Conservation (phyloP, 1,140 invertebrate species). For the Sycobia sp. region DNA sequence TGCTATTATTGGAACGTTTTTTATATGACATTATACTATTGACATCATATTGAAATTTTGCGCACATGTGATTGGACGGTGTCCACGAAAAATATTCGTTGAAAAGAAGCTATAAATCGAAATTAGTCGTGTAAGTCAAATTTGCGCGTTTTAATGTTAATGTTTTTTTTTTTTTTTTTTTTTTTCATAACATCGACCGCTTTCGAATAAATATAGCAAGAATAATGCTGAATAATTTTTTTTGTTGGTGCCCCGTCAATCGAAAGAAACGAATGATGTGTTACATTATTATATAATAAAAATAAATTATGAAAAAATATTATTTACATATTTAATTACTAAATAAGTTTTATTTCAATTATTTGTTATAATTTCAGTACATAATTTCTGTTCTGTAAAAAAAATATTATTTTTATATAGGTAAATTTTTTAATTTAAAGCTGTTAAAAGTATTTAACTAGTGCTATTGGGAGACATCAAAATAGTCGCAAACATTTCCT, state of each 20-base stretch:
- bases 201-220: conserved; percentile 13
- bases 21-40: conserved; percentile 21
- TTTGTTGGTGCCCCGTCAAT: conserved; percentile 23
- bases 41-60: conserved; percentile 25
- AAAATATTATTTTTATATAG: no score
- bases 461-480: no score
- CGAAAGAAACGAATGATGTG: conserved; percentile 30
- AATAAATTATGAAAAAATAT: conserved; percentile 34
- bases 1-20: conserved; percentile 6
- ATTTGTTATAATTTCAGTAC: no score
- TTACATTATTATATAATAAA: conserved; percentile 35
- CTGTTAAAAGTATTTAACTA: no score
- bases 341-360: no score
- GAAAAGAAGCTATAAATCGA: background rate
- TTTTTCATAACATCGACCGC: conserved; percentile 19
- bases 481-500: no score
- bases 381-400: no score
- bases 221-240: conserved; percentile 8
- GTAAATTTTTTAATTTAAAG: no score
- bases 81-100: background rate
- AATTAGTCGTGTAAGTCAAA: background rate
- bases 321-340: no score
- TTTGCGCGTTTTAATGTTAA: conserved; percentile 4
- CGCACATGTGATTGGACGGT: conserved; percentile 30
- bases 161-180: conserved; percentile 10